Percentiles rank a stretch among this genome's conserved stretches.
Conservation (phyloP, 2,797 vertebrate genomes). For the Enoplosus armatus region DNA sequence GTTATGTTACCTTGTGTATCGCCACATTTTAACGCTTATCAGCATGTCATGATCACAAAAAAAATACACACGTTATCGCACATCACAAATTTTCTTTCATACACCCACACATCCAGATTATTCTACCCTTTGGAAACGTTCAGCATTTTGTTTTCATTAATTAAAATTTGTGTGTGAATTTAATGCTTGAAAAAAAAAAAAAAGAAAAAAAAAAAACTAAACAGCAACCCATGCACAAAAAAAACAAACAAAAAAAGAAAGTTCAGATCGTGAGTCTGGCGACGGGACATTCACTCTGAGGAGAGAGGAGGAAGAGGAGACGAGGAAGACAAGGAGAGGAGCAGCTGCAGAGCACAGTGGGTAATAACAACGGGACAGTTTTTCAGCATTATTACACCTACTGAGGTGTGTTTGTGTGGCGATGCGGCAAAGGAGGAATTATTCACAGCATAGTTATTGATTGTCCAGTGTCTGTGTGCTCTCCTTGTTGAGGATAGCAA, state of each 20-base stretch:
- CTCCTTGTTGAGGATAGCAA: neutral
- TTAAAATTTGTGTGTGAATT: conserved; percentile 51
- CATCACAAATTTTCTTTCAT: conserved; percentile 10
- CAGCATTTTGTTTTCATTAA: conserved; percentile 62
- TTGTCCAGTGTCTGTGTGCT: conserved; percentile 66
- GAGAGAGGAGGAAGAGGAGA: neutral
- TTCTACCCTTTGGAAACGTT: conserved; percentile 66
- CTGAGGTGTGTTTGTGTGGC: conserved; percentile 6
- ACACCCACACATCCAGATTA: conserved; percentile 16
- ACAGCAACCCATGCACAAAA: conserved; percentile 64
- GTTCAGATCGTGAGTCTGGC: neutral
- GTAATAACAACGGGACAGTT: conserved; percentile 11
- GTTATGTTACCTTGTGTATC: conserved; percentile 14
- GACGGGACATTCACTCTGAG: conserved; percentile 15
- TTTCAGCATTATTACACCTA: conserved; percentile 42
- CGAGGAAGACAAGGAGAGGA: neutral
- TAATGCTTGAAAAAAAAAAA: neutral
- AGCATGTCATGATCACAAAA: conserved; percentile 46
- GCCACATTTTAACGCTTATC: conserved; percentile 17
- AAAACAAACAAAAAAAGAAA: conserved; percentile 12
- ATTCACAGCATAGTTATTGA: conserved; percentile 66
- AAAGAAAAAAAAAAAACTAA: neutral
- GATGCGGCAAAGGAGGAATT: neutral
- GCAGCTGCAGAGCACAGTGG: conserved; percentile 24
- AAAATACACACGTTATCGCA: conserved; percentile 14